Conservation (phyloP, 2,888 invertebrate species). For the Deilephila porcellus region DNA sequence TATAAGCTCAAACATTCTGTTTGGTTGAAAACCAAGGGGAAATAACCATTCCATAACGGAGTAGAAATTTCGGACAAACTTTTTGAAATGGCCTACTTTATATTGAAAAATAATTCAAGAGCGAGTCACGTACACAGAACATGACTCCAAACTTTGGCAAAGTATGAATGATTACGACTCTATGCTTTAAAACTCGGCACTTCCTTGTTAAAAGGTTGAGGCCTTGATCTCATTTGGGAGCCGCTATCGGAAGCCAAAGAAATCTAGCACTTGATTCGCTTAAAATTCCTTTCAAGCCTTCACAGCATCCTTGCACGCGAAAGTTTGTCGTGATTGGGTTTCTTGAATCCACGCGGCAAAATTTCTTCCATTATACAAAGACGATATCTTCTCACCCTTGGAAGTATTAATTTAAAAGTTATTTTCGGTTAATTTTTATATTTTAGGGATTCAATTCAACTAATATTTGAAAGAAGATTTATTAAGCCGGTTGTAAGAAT, state of each 20-base stretch:
- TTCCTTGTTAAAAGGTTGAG: neutral
- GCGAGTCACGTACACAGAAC: slow-evolving; percentile 27
- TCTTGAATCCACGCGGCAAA: neutral
- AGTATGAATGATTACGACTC: slow-evolving; percentile 4
- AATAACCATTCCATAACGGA: neutral
- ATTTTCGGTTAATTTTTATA: neutral
- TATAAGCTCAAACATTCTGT: neutral
- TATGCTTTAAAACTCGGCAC: neutral
- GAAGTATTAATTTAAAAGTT: neutral
- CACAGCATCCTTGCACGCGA: neutral
- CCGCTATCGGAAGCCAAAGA: neutral
- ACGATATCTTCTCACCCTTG: neutral
- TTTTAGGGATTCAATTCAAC: too few relatives aligned
- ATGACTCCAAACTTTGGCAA: neutral
- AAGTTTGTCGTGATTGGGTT: neutral
- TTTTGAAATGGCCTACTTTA: slow-evolving; percentile 7
- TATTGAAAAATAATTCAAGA: slow-evolving; percentile 29
- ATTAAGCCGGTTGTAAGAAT: too few relatives aligned
- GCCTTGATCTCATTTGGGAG: neutral
- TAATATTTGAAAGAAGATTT: too few relatives aligned
- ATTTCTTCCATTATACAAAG: neutral
- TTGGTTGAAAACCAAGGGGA: neutral
- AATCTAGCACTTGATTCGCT: neutral
- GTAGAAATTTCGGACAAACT: neutral
- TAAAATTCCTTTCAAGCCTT: neutral